Percentiles rank a stretch among this genome's conserved stretches.
phyloP scores from a whole-genome alignment of 2,113 vertebrate species.

The Forbesichthys agassizii region DNA sequence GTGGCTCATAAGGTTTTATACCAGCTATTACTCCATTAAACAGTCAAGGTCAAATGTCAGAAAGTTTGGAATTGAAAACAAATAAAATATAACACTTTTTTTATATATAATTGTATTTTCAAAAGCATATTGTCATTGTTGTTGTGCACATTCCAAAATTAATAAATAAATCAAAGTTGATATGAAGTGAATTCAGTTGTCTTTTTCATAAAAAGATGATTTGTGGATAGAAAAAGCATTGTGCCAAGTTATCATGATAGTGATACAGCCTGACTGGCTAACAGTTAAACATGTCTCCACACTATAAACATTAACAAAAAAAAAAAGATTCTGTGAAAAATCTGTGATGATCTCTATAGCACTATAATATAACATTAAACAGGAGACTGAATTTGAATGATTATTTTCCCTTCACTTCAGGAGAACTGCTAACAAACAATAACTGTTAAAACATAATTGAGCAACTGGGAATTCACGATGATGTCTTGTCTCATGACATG shows the following conservation, averaged over 20 bases:
- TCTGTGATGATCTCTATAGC: too few species aligned
- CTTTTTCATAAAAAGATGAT: background rate
- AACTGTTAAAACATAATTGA: background rate
- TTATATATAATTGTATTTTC: conserved; percentile 36
- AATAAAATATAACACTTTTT: background rate
- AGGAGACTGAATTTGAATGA: too few species aligned
- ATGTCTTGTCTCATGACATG: background rate
- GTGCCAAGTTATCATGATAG: background rate
- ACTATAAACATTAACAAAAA: too few species aligned
- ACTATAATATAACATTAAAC: too few species aligned
- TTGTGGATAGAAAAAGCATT: background rate
- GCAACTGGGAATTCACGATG: background rate
- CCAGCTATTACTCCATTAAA: too few species aligned
- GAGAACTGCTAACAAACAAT: too few species aligned
- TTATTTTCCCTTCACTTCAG: too few species aligned
- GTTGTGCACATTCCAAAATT: conserved; percentile 34
- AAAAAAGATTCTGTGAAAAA: too few species aligned
- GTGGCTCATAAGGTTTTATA: conserved; percentile 24
- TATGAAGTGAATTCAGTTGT: conserved; percentile 11
- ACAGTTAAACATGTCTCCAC: too few species aligned
- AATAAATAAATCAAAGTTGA: conserved; percentile 36
- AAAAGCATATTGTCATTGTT: conserved; percentile 23
- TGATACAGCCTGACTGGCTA: background rate
- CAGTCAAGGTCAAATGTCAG: too few species aligned
- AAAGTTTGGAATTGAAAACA: conserved; percentile 5